Evolutionary conservation across 1,140 invertebrate species (phyloP).

Genomic region (Ruditapes philippinarum): DNA sequence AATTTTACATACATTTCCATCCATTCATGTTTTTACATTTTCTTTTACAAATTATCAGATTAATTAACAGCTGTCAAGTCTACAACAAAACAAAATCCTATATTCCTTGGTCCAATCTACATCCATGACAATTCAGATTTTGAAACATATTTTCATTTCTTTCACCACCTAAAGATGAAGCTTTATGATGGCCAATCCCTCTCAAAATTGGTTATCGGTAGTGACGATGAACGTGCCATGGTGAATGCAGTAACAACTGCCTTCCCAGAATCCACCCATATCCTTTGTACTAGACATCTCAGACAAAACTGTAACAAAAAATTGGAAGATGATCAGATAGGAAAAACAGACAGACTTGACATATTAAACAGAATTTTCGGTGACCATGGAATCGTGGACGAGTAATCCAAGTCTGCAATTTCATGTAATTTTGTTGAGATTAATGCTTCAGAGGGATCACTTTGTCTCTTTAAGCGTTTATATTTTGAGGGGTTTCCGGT

Average conservation of each 20-base stretch:
- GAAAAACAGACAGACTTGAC: neutral
- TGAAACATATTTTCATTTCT: slow-evolving; percentile 47
- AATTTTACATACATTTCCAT: too few relatives aligned
- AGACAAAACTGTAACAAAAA: slow-evolving; percentile 24
- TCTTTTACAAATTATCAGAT: slow-evolving; percentile 47
- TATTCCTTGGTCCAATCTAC: slow-evolving; percentile 65
- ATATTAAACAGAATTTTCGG: slow-evolving; percentile 41
- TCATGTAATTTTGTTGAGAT: too few relatives aligned
- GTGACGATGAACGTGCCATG: slow-evolving; percentile 55
- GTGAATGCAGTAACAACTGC: slow-evolving; percentile 39
- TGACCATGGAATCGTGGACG: neutral
- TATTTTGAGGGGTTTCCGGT: too few relatives aligned
- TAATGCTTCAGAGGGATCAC: too few relatives aligned
- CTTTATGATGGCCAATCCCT: neutral
- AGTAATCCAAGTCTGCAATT: too few relatives aligned
- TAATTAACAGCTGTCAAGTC: neutral
- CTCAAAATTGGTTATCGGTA: slow-evolving; percentile 48
- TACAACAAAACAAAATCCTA: neutral
- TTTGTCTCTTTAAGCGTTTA: too few relatives aligned
- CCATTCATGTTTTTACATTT: too few relatives aligned
- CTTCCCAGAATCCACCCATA: slow-evolving; percentile 38
- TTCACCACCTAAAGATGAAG: slow-evolving; percentile 41
- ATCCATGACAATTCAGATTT: slow-evolving; percentile 67
- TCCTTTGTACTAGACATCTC: slow-evolving; percentile 33
- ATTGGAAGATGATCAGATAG: slow-evolving; percentile 24